Evolutionary conservation across 2,888 invertebrate genomes (phyloP), one percentile per base, ranked within the genome.

Genomic region (Tuberolachnus salignus): DNA sequence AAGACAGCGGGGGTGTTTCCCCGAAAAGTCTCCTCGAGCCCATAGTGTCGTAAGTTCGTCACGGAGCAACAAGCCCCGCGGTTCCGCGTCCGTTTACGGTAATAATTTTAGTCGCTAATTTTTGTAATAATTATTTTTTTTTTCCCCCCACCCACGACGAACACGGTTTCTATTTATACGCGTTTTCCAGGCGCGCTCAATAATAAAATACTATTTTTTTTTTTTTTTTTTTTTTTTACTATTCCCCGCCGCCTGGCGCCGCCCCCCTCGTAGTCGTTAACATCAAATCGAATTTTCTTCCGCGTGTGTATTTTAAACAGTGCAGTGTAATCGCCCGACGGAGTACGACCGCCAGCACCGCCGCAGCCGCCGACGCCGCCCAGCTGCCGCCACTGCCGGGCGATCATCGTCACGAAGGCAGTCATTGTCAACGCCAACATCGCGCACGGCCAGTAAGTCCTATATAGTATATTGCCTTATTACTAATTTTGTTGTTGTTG

Each of bases 1-100:
- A 75, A 67, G 75, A 34, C 75, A 67, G 75, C 75, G 64, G 75
- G 73, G 66, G 75, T 75, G 66, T 75, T 75, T 67, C 57, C 75
- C 57, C 55, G 53, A 66, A 57, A 66, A 66, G 75, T 75, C 66
- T 75, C 55, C n/a, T 14, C 46, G 67, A 49, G 66, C 75, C 75
- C 75, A 34, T 34, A 75, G 75, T 75, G 66, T 66, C 67, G 21
- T 63, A 57, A 75, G 75, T 66, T 75, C 75, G 49, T 49, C 57
- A 67, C 21, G 34, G 49, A 78, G 67, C 75, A 78, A 67, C 67
- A 67, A 67, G 75, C 75, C 75, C 8, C 23, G 44, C 72, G 16
- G 73, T 75, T 23, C 51, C 11, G 66, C 46, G 57, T 46, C 53
- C 14, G 67, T 59, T 19, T 49, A 49, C n/a, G 6, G 6, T 34